phyloP scores from a whole-genome alignment of 2,797 vertebrate genomes.

The Silurus aristotelis region DNA sequence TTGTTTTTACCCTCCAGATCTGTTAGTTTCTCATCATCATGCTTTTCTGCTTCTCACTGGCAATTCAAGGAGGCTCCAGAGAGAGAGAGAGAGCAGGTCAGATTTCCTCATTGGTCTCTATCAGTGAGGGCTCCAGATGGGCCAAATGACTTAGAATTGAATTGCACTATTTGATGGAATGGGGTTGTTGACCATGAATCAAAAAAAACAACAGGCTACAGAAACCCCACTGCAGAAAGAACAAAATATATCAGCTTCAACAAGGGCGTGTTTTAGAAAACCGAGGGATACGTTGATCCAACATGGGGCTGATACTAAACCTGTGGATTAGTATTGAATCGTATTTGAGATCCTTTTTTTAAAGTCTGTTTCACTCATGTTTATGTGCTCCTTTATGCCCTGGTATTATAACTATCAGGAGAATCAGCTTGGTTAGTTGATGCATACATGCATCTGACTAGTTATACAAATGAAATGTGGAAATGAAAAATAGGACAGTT shows the following conservation, averaged over 20 bases:
- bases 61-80: not conserved
- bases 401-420: not conserved
- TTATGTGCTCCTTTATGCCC: not conserved
- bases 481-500: not conserved
- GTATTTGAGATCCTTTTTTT: not conserved
- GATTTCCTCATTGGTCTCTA: not conserved
- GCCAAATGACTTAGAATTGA: not conserved
- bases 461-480: not conserved
- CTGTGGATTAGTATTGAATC: slow-evolving; percentile 3
- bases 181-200: not conserved
- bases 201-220: not conserved
- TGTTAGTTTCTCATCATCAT: not conserved
- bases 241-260: not conserved
- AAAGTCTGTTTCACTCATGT: not conserved
- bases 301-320: not conserved
- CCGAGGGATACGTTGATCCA: not conserved
- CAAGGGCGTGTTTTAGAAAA: not conserved
- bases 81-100: not conserved
- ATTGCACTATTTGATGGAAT: not conserved
- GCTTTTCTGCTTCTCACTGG: not conserved
- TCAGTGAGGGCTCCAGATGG: not conserved
- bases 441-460: too few species aligned
- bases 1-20: not conserved
- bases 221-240: not conserved
- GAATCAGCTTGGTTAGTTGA: not conserved